A percentile compares a stretch with the other conserved stretches of the same genome.
Evolutionary conservation across 2,113 vertebrate genomes (phyloP).

Genomic region (Macaca mulatta): DNA sequence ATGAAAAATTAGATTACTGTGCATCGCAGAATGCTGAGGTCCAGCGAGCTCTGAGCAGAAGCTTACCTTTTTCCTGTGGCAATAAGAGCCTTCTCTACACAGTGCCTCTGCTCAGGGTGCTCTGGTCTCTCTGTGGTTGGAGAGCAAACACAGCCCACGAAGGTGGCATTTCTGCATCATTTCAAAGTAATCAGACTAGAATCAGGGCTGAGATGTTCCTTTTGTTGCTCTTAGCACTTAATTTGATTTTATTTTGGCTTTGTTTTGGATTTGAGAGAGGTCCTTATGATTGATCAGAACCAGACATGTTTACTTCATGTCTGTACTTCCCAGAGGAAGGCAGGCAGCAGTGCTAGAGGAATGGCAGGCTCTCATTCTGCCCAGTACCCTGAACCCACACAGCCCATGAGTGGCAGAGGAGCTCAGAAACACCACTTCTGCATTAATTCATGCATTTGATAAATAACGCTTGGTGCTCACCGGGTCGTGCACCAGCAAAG

Average conservation of each 20-base stretch:
- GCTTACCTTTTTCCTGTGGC: background rate
- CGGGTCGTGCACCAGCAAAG: fast-evolving
- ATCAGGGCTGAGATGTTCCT: too few species aligned
- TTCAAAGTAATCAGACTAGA: background rate
- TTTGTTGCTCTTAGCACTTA: background rate
- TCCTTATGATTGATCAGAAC: fast-evolving
- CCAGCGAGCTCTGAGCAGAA: background rate
- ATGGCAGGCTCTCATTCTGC: fast-evolving
- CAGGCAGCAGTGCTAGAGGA: background rate
- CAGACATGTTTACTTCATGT: background rate
- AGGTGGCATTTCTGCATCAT: background rate
- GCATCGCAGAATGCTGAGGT: background rate
- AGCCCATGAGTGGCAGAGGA: fast-evolving
- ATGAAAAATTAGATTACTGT: fast-evolving
- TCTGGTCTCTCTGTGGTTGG: background rate
- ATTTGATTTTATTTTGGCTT: background rate
- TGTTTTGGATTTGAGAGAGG: background rate
- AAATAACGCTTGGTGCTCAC: fast-evolving
- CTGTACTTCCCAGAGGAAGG: background rate
- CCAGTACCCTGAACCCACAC: background rate
- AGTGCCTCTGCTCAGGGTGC: background rate
- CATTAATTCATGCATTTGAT: background rate
- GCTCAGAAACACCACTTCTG: fast-evolving
- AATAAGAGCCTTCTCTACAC: background rate
- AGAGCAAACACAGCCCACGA: background rate